Evolutionary conservation across 1,140 invertebrate species (phyloP).

Genomic region (Brachionus paranguensis): DNA sequence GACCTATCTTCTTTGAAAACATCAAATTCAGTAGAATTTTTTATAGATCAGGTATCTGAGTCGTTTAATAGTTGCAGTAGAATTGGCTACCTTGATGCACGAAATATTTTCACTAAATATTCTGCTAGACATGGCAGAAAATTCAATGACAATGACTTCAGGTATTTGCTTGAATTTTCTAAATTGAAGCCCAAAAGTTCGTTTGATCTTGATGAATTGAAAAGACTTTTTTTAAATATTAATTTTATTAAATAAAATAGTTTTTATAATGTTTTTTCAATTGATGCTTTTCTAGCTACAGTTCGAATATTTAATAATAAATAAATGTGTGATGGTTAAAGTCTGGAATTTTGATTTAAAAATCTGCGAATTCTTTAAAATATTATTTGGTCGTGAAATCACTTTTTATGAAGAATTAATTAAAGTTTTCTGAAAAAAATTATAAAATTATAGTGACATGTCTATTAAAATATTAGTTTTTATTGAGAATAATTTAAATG

Average conservation of each 20-base stretch:
- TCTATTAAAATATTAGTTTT: too few relatives aligned
- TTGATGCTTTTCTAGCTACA: too few relatives aligned
- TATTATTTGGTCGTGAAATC: too few relatives aligned
- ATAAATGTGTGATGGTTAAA: too few relatives aligned
- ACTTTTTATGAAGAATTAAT: too few relatives aligned
- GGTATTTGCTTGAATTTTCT: not conserved
- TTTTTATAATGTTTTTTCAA: too few relatives aligned
- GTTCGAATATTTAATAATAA: too few relatives aligned
- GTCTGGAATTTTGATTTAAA: too few relatives aligned
- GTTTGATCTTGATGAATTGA: not conserved
- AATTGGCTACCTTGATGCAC: not conserved
- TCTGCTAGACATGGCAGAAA: not conserved
- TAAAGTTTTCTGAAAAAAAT: too few relatives aligned
- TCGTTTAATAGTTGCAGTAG: not conserved
- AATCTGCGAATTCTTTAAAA: too few relatives aligned
- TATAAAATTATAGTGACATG: too few relatives aligned
- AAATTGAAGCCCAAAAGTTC: not conserved
- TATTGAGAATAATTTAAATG: too few relatives aligned
- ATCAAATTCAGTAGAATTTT: not conserved
- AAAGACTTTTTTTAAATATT: not conserved
- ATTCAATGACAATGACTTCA: not conserved
- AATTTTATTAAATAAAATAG: not conserved
- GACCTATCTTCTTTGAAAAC: constrained; percentile 10
- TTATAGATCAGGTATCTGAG: not conserved
- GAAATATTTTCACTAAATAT: not conserved